A percentile compares a stretch with the other conserved stretches of the same genome.
phyloP scores from a whole-genome alignment of 2,888 invertebrate species.

The Philaethria dido region DNA sequence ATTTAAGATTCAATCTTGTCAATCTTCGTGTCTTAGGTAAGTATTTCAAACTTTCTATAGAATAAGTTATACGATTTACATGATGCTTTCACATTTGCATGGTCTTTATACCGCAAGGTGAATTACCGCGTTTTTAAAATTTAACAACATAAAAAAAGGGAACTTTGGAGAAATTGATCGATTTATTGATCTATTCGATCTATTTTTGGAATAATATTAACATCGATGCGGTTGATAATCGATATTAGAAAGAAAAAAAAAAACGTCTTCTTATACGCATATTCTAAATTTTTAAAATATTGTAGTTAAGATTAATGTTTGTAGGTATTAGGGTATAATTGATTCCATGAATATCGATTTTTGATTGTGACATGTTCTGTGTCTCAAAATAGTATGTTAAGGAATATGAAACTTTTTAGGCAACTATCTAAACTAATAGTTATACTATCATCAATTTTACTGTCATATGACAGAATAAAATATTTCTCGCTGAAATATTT shows the following conservation, averaged over 20 bases:
- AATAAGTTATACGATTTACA: slow-evolving; percentile 4
- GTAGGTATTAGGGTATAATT: neutral
- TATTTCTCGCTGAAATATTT: neutral
- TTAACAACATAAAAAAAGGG: neutral
- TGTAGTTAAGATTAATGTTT: neutral
- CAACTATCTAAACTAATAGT: neutral
- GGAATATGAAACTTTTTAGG: neutral
- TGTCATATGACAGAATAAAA: neutral
- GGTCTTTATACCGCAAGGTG: neutral
- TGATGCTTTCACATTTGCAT: neutral
- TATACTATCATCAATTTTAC: neutral
- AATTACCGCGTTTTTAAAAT: neutral
- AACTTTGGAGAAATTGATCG: neutral
- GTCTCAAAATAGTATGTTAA: neutral
- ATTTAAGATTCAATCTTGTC: neutral
- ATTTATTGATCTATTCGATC: neutral
- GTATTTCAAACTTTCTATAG: neutral
- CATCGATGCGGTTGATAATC: neutral
- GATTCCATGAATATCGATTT: neutral
- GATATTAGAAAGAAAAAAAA: neutral
- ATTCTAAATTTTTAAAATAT: neutral
- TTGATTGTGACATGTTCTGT: neutral
- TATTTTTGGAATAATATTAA: slow-evolving; percentile 27
- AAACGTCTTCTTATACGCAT: neutral
- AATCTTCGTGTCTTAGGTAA: slow-evolving; percentile 20